Evolutionary conservation across 2,888 invertebrate genomes (phyloP).

Genomic region (Cistogaster globosa): DNA sequence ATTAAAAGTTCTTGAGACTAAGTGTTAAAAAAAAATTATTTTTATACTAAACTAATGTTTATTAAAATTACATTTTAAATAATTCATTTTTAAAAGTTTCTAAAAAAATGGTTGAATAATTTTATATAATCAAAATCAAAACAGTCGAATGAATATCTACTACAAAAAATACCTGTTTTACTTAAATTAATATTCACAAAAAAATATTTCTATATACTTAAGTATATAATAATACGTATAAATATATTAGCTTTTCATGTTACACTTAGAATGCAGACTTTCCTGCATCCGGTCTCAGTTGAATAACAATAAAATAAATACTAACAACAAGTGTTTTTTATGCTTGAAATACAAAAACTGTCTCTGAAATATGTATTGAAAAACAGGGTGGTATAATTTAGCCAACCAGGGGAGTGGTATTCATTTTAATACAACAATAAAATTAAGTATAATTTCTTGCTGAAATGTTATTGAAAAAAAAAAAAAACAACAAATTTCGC

Average conservation of each 20-base stretch:
- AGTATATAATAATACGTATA: no score
- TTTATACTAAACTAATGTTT: not conserved
- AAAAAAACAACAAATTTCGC: constrained; percentile 21
- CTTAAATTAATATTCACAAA: not conserved
- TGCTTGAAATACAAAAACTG: constrained; percentile 27
- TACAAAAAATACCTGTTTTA: constrained; percentile 49
- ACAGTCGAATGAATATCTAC: constrained; percentile 19
- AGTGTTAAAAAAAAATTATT: constrained; percentile 2
- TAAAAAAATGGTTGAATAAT: constrained; percentile 61
- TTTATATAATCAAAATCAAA: constrained; percentile 47
- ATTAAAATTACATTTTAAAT: no score
- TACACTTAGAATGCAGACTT: constrained; percentile 64
- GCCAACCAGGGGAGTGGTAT: constrained; percentile 59
- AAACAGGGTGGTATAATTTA: constrained; percentile 41
- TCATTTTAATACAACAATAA: constrained; percentile 17
- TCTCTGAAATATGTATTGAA: constrained; percentile 29
- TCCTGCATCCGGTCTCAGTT: constrained; percentile 70
- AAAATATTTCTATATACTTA: not conserved
- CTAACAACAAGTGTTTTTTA: constrained; percentile 57
- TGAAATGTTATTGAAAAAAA: constrained; percentile 43
- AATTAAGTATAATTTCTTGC: constrained; percentile 71
- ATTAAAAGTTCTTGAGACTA: not conserved
- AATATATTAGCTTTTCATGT: constrained; percentile 34
- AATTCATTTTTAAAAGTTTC: constrained; percentile 24
- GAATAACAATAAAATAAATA: constrained; percentile 47